Percentiles rank a stretch among this genome's conserved stretches.
These are phyloP conservation scores for Styela clava DNA, from an alignment of 23 tunicate genomes.

Conservation along the genomic window DNA sequence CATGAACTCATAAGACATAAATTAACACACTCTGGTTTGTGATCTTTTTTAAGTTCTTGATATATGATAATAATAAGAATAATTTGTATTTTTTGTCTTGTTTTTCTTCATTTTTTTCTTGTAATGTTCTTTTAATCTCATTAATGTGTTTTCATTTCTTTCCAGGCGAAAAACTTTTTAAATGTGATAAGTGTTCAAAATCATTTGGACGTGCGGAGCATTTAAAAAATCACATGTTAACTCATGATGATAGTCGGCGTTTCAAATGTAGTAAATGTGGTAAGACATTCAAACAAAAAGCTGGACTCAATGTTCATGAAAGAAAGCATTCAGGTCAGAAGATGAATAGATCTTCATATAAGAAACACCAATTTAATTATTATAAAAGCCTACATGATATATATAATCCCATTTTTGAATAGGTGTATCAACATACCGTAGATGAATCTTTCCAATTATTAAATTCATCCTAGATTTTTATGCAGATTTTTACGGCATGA, in stretches of 20 bases:
- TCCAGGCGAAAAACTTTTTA: conserved; percentile 3
- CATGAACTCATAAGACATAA: conserved; percentile 2
- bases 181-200: background rate
- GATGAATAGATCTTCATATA: background rate
- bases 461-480: too few relatives aligned
- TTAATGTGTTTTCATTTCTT: too few relatives aligned
- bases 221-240: background rate
- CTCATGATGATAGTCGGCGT: background rate
- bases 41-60: background rate
- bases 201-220: background rate
- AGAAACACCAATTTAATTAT: background rate
- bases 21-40: background rate
- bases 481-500: too few relatives aligned
- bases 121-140: too few relatives aligned
- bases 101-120: too few relatives aligned
- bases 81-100: too few relatives aligned
- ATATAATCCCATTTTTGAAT: too few relatives aligned
- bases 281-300: conserved; percentile 11
- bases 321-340: background rate
- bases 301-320: background rate
- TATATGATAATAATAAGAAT: background rate
- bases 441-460: too few relatives aligned
- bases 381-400: too few relatives aligned
- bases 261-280: conserved; percentile 8
- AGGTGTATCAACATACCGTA: too few relatives aligned